Conservation (phyloP, 1,140 invertebrate species). For the Cephus cinctus region DNA sequence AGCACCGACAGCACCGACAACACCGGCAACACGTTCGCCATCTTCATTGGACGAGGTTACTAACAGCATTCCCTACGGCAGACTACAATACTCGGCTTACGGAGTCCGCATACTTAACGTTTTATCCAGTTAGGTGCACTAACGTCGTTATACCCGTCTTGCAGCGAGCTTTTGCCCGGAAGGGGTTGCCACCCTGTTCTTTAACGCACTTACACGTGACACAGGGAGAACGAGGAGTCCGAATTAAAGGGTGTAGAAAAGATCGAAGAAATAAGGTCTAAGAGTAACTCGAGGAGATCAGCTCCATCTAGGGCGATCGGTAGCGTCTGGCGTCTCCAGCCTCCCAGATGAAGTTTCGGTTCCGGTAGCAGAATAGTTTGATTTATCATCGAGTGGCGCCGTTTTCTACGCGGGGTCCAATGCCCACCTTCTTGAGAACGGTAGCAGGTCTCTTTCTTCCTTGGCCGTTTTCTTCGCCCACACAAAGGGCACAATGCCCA, state of each 20-base stretch:
- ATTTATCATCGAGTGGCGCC: too few relatives aligned
- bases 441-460: neutral
- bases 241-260: too few relatives aligned
- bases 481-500: conserved; percentile 18
- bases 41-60: conserved; percentile 9
- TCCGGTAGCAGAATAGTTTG: too few relatives aligned
- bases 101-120: conserved; percentile 26
- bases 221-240: too few relatives aligned
- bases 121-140: conserved; percentile 37
- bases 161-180: conserved; percentile 11
- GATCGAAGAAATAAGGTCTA: too few relatives aligned
- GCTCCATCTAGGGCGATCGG: too few relatives aligned
- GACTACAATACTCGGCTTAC: conserved; percentile 24
- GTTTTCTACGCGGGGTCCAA: too few relatives aligned
- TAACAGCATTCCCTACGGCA: conserved; percentile 30
- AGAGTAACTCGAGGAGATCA: too few relatives aligned
- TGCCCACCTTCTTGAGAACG: too few relatives aligned
- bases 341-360: too few relatives aligned
- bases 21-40: neutral
- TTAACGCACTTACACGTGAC: neutral
- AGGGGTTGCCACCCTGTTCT: conserved; percentile 8
- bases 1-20: neutral
- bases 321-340: too few relatives aligned
- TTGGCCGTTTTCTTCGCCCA: neutral
- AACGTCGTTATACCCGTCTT: conserved; percentile 33